phyloP scores from a whole-genome alignment of 2,797 vertebrate species.

The Amblyraja radiata region DNA sequence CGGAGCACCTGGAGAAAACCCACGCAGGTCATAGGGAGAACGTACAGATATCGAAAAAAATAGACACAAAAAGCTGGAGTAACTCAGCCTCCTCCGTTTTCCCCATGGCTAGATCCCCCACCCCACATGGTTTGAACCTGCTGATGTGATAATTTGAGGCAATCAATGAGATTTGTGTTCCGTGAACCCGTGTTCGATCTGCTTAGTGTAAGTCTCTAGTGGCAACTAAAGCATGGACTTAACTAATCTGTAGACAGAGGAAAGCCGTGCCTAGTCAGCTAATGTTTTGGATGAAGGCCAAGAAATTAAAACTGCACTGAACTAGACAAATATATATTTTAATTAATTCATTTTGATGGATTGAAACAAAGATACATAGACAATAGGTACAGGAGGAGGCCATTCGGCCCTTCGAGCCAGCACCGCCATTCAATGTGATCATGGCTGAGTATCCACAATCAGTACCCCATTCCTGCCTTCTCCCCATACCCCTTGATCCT shows the following conservation, averaged over 20 bases:
- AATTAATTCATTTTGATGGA: background rate
- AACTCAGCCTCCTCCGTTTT: too few species aligned
- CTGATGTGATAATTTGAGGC: background rate
- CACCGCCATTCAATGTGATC: too few species aligned
- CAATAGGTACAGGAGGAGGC: too few species aligned
- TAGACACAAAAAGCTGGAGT: too few species aligned
- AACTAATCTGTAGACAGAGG: background rate
- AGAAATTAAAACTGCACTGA: background rate
- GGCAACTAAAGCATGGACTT: background rate
- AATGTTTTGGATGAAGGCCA: background rate
- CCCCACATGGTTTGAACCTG: background rate
- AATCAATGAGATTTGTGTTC: background rate
- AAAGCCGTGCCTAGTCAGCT: background rate
- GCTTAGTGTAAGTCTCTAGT: background rate
- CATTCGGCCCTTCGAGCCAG: too few species aligned
- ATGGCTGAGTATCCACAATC: too few species aligned
- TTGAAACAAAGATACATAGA: background rate
- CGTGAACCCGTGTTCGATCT: too few species aligned
- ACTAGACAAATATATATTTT: background rate
- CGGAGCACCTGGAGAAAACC: too few species aligned
- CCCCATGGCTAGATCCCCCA: background rate
- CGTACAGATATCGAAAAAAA: too few species aligned
- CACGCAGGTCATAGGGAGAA: too few species aligned
- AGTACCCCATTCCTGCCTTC: too few species aligned
- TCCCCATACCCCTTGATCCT: too few species aligned